phyloP scores from a whole-genome alignment of 2,113 vertebrate genomes.

The Colistium nudipinnis region DNA sequence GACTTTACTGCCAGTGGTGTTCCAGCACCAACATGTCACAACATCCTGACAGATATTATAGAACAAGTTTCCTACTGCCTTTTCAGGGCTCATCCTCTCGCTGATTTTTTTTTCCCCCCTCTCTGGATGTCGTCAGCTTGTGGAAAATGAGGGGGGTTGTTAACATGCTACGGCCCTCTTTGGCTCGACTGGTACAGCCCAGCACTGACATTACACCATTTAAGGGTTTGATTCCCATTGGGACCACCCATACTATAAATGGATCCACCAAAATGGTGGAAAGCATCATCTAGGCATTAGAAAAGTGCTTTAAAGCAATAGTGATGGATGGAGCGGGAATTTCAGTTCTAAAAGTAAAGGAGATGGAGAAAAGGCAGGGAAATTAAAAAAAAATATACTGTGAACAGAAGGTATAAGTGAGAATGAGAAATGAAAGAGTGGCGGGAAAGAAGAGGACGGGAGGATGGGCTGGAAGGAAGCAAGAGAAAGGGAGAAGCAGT shows the following conservation, averaged over 20 bases:
- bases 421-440: neutral
- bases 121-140: constrained; percentile 25
- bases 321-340: neutral
- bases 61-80: constrained; percentile 59
- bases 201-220: constrained; percentile 70
- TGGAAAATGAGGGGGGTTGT: constrained; percentile 61
- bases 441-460: neutral
- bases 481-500: neutral
- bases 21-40: constrained; percentile 56
- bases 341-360: neutral
- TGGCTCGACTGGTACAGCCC: constrained; percentile 43
- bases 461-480: neutral
- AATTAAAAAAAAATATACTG: neutral
- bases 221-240: constrained; percentile 72
- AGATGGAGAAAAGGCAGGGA: neutral
- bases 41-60: constrained; percentile 60
- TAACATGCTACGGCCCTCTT: constrained; percentile 32
- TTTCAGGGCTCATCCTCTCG: constrained; percentile 60
- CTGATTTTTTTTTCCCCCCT: neutral
- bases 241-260: constrained; percentile 68
- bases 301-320: constrained; percentile 16
- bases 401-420: neutral
- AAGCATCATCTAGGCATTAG: constrained; percentile 32
- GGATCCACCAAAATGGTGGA: constrained; percentile 52
- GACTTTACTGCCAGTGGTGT: constrained; percentile 38